Evolutionary conservation across 1,140 invertebrate genomes (phyloP).

Genomic region (Frieseomelitta varia): DNA sequence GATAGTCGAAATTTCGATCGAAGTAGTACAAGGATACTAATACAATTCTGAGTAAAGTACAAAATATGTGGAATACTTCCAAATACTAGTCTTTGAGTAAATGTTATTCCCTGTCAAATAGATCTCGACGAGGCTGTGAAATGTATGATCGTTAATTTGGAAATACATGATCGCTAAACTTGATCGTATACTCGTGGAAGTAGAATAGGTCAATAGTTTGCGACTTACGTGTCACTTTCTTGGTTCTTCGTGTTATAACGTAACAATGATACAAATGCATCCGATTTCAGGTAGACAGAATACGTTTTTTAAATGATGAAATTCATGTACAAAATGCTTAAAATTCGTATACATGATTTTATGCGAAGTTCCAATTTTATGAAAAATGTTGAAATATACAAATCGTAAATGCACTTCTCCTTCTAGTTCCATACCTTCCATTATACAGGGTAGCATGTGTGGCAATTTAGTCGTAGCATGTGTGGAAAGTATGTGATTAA

Average conservation of each 20-base stretch:
- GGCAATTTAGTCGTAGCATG: constrained; percentile 8
- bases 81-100: too few species aligned
- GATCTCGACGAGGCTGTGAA: not conserved
- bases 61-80: not conserved
- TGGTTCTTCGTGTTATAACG: not conserved
- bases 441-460: not conserved
- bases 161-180: not conserved
- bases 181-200: not conserved
- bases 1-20: not conserved
- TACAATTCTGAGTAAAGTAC: not conserved
- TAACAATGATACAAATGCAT: not conserved
- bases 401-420: not conserved
- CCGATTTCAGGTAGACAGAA: not conserved
- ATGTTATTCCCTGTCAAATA: not conserved
- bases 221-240: not conserved
- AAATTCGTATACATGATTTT: too few species aligned
- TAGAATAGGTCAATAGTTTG: constrained; percentile 22
- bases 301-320: too few species aligned
- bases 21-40: not conserved
- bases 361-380: not conserved
- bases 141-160: not conserved
- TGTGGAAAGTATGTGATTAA: constrained; percentile 18
- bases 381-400: not conserved
- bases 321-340: too few species aligned
- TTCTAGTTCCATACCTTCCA: constrained; percentile 20